phyloP scores from a whole-genome alignment of 2,888 invertebrate genomes.

The Latheticus oryzae region DNA sequence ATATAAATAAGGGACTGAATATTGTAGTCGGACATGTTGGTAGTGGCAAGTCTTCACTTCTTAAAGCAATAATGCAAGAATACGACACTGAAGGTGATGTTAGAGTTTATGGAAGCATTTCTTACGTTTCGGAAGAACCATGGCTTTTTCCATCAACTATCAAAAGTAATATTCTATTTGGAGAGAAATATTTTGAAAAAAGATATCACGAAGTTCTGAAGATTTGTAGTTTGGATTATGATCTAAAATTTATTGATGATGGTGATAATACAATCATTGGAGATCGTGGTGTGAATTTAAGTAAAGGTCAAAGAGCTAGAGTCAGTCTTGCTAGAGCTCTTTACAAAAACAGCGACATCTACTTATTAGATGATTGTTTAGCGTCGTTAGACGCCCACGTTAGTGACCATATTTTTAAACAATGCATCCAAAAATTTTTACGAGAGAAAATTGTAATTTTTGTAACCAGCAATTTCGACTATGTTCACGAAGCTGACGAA shows the following conservation, averaged over 20 bases:
- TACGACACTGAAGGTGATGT: constrained; percentile 47
- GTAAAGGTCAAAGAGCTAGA: constrained; percentile 69
- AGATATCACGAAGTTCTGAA: constrained; percentile 60
- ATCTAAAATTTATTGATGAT: constrained; percentile 64
- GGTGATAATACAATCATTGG: constrained; percentile 70
- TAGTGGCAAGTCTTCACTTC: constrained; percentile 55
- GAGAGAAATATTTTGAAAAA: constrained; percentile 56
- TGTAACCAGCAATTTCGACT: constrained; percentile 54
- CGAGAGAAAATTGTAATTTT: constrained; percentile 55
- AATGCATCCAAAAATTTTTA: constrained; percentile 55
- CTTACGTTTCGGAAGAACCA: constrained; percentile 58
- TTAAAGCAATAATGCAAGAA: constrained; percentile 56
- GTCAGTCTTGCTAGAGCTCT: constrained; percentile 57
- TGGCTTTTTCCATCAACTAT: constrained; percentile 58
- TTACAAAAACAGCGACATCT: constrained; percentile 57
- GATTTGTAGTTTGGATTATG: constrained; percentile 67
- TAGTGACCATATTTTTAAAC: constrained; percentile 51
- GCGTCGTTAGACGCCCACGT: constrained; percentile 55
- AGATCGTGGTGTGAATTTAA: constrained; percentile 72
- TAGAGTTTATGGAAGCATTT: constrained; percentile 52
- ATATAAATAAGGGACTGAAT: constrained; percentile 15
- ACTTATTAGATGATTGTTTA: constrained; percentile 56
- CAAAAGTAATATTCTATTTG: constrained; percentile 60
- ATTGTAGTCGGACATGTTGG: constrained; percentile 44
- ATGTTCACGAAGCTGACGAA: constrained; percentile 53